Evolutionary conservation across 2,888 invertebrate species (phyloP).

Genomic region (Eucera pruinosa): DNA sequence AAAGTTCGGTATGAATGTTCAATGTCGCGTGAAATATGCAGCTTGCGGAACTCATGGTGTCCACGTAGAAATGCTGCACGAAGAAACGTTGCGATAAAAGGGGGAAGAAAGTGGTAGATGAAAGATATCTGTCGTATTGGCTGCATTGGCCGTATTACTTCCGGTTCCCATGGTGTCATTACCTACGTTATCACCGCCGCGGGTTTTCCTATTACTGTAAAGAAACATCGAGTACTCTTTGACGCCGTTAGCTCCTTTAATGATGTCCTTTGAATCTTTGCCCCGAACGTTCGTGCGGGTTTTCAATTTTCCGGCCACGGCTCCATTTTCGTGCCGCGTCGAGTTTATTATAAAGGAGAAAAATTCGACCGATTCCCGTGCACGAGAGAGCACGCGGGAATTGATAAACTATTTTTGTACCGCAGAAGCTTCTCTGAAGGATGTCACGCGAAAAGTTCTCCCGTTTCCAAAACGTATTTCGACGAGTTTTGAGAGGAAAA

Average conservation of each 20-base stretch:
- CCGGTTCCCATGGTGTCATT: neutral
- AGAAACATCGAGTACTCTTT: conserved; percentile 26
- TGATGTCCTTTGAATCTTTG: conserved; percentile 31
- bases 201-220: conserved; percentile 6
- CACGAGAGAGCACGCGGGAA: conserved; percentile 11
- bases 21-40: conserved; percentile 25
- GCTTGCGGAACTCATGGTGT: conserved; percentile 8
- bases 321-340: neutral
- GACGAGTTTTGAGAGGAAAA: neutral
- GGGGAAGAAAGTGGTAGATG: neutral
- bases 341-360: conserved; percentile 22
- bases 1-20: conserved; percentile 10
- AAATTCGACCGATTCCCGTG: conserved; percentile 22
- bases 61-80: neutral
- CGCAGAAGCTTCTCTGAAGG: neutral
- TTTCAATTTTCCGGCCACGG: conserved; percentile 38
- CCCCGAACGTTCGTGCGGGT: neutral
- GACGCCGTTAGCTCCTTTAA: conserved; percentile 40
- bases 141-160: neutral
- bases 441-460: conserved; percentile 1
- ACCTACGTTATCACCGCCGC: conserved; percentile 3
- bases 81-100: neutral
- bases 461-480: neutral
- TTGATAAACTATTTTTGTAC: conserved; percentile 21
- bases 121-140: neutral